Conservation (phyloP, 92 coral and sea anemone genomes). For the Virgularia gustaviana region DNA sequence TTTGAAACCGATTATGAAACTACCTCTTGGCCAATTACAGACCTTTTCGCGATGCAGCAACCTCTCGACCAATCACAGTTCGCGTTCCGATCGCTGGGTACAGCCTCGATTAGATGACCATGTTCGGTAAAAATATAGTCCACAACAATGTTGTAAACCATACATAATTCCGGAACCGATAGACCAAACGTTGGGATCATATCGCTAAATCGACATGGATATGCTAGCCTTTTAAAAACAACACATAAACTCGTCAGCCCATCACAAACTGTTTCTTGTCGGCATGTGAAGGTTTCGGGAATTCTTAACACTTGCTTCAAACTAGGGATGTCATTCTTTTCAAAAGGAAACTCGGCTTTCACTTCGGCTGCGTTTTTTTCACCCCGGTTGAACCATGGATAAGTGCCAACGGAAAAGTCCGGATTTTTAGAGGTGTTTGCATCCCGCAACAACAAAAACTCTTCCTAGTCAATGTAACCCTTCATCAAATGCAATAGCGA, state of each 20-base stretch:
- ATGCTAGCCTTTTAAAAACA: constrained; percentile 1
- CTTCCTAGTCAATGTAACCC: constrained; percentile 1
- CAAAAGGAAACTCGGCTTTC: constrained; percentile 1
- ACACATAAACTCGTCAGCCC: constrained; percentile 8
- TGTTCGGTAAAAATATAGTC: background rate
- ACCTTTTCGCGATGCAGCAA: too few species aligned
- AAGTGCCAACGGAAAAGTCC: constrained; percentile 2
- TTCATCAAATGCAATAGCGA: constrained; percentile 1
- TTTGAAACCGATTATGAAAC: too few species aligned
- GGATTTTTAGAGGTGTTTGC: constrained; percentile 12
- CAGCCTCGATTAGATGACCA: too few species aligned
- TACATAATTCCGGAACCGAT: constrained; percentile 4
- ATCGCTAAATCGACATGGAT: constrained; percentile 14
- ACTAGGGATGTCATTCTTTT: background rate
- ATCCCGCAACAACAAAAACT: background rate
- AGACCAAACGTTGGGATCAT: constrained; percentile 6
- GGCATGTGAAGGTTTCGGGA: constrained; percentile 3
- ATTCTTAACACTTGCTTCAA: background rate
- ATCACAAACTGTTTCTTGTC: constrained; percentile 15
- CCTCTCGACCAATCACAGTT: too few species aligned
- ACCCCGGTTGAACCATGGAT: background rate
- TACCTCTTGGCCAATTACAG: too few species aligned
- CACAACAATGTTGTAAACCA: background rate
- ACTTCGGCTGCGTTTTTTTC: constrained; percentile 4
- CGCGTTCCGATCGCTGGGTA: too few species aligned